Conservation (phyloP, 1,140 invertebrate genomes). For the Saccostrea cuccullata region DNA sequence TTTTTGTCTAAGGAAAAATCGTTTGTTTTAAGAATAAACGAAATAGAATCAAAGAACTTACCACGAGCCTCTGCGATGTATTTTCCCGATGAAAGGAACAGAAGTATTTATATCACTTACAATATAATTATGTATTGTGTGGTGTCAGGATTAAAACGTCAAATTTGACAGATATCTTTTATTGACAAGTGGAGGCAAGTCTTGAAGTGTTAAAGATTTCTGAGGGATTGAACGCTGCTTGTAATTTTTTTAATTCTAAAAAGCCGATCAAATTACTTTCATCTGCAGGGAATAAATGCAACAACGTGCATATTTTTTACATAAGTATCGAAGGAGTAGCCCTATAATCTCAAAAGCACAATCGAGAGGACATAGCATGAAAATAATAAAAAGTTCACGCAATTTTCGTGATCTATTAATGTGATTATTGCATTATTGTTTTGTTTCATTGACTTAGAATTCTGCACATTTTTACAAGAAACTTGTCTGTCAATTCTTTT, state of each 20-base stretch:
- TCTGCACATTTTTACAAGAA: no score
- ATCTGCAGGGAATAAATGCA: neutral
- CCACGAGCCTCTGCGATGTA: neutral
- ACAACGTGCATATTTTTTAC: no score
- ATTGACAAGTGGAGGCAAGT: slow-evolving; percentile 10
- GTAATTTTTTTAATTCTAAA: neutral
- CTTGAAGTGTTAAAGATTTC: neutral
- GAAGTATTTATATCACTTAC: neutral
- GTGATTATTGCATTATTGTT: no score
- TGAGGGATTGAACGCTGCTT: neutral
- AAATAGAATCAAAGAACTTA: neutral
- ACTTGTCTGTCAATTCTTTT: no score
- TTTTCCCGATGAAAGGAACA: neutral
- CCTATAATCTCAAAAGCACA: no score
- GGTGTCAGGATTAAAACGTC: slow-evolving; percentile 8
- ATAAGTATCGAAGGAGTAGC: no score
- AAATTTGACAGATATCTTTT: slow-evolving; percentile 6
- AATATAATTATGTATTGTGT: slow-evolving; percentile 21
- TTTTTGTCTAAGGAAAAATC: neutral
- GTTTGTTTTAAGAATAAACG: neutral
- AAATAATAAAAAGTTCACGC: no score
- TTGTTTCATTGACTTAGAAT: no score
- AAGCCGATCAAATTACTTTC: neutral
- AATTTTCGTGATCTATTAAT: no score
- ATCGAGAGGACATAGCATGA: no score